Percentiles rank a stretch among this genome's conserved stretches.
Evolutionary conservation across 2,888 invertebrate species (phyloP).

Genomic region (Mythimna vitellina): DNA sequence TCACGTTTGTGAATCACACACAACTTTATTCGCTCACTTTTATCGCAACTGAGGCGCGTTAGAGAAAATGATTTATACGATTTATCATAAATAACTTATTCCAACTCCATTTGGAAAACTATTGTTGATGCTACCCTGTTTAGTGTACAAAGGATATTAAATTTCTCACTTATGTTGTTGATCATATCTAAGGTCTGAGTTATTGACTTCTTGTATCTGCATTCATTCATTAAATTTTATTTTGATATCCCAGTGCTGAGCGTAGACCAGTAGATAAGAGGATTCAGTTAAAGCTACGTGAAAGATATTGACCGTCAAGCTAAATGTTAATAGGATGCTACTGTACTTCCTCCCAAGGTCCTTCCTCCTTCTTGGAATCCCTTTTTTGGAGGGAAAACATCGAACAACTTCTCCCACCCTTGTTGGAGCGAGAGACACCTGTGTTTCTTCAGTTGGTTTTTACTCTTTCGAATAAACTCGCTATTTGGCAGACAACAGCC

Average conservation of each 20-base stretch:
- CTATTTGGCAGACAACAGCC: too few species aligned
- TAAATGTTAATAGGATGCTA: neutral
- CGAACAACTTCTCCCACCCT: too few species aligned
- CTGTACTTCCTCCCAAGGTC: neutral
- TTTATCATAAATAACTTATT: constrained; percentile 90
- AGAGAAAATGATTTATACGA: constrained; percentile 89
- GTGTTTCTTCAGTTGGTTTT: too few species aligned
- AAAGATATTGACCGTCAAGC: neutral
- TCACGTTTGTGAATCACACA: constrained; percentile 87
- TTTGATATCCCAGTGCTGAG: neutral
- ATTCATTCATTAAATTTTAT: neutral
- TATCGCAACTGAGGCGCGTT: constrained; percentile 86
- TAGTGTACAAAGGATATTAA: constrained; percentile 72
- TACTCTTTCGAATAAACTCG: too few species aligned
- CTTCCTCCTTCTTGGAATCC: neutral
- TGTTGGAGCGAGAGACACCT: too few species aligned
- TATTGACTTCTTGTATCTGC: constrained; percentile 4
- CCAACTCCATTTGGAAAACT: constrained; percentile 83
- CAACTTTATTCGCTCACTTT: constrained; percentile 88
- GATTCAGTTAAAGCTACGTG: neutral
- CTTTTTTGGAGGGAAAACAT: too few species aligned
- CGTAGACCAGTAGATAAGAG: neutral
- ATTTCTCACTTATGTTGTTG: constrained; percentile 51
- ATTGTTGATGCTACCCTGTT: constrained; percentile 72
- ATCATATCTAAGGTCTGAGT: constrained; percentile 28